Evolutionary conservation across 1,140 invertebrate genomes (phyloP).

Genomic region (Drosophila baimaii): DNA sequence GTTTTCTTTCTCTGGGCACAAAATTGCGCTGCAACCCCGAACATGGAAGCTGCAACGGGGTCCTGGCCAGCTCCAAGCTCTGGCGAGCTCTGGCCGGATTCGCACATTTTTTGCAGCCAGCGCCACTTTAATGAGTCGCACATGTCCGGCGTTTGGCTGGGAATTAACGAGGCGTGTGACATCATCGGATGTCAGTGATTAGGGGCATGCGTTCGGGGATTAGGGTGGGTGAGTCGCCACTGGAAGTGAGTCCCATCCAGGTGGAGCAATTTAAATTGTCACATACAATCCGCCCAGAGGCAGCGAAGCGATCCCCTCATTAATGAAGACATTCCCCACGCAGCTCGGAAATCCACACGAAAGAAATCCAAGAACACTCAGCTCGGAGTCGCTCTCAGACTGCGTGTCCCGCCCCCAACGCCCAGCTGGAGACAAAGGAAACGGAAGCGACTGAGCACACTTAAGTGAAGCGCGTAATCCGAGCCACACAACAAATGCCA

Average conservation of each 20-base stretch:
- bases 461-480: conserved; percentile 83
- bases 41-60: conserved; percentile 16
- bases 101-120: conserved; percentile 42
- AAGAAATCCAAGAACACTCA: conserved; percentile 49
- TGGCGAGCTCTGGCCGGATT: conserved; percentile 31
- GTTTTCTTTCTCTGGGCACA: conserved; percentile 71
- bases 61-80: conserved; percentile 21
- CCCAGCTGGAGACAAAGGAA: conserved; percentile 54
- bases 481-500: conserved; percentile 78
- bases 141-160: conserved; percentile 58
- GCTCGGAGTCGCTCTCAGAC: conserved; percentile 10
- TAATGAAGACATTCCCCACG: conserved; percentile 69
- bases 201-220: conserved; percentile 60
- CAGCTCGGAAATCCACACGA: conserved; percentile 53
- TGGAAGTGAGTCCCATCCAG: too few species aligned
- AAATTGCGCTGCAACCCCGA: conserved; percentile 68
- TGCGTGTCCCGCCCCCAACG: conserved; percentile 6
- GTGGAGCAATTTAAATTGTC: conserved; percentile 40
- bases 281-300: conserved; percentile 15
- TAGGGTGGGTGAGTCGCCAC: too few species aligned
- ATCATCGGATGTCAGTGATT: conserved; percentile 64
- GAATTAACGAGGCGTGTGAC: conserved; percentile 66
- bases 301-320: conserved; percentile 56
- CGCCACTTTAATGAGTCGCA: conserved; percentile 75
- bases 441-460: conserved; percentile 75